Base-by-base conservation (phyloP, 2,888 invertebrate genomes). In the Drosophila eohydei region DNA sequence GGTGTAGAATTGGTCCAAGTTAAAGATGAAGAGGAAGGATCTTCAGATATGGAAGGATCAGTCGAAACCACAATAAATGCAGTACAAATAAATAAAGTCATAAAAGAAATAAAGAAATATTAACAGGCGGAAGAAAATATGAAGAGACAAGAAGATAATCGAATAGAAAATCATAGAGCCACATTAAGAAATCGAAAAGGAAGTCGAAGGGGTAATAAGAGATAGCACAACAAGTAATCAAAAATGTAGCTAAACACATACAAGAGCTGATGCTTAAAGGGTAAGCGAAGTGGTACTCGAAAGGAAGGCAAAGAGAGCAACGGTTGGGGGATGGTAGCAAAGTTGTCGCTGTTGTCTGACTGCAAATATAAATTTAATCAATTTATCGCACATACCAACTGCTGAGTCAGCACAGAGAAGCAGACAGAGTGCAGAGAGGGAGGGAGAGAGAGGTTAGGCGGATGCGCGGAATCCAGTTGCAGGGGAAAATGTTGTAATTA, bases 401-500 rank as follows among this genome's bases (percentile, higher is more conserved):
- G 57, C 58, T 58, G 58, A 58, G 2, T 58, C 58, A 65, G 50
- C 32, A 28, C 8, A n/a, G 6, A 5, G 14, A 36, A 1, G 1
- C 41, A 11, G 32, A 16, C 3, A 32, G 4, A 16, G 5, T 1
- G 1, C 41, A 11, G 32, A 16, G 4, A 32, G 4, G 11, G 5
- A 32, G 4, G 4, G 51, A 12, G 16, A 32, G 36, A 21, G 34
- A 26, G 52, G 6, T 16, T 28, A 28, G 30, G 12, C 30, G 34
- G 50, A 28, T 28, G 28, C 28, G 46, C 43, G 43, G 43, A 21
- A 46, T 16, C 16, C 32, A 46, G 9, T 34, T 46, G 12, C 11
- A n/a, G 41, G 52, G 41, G 43, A 30, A 60, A 51, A 34, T 65
- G 71, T 74, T 85, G 86, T 88, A 88, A 88, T 89, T 89, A 88